Percentiles rank a stretch among this genome's conserved stretches.
Conservation (phyloP, 2,113 vertebrate genomes). For the Phrynosoma blainvillii region DNA sequence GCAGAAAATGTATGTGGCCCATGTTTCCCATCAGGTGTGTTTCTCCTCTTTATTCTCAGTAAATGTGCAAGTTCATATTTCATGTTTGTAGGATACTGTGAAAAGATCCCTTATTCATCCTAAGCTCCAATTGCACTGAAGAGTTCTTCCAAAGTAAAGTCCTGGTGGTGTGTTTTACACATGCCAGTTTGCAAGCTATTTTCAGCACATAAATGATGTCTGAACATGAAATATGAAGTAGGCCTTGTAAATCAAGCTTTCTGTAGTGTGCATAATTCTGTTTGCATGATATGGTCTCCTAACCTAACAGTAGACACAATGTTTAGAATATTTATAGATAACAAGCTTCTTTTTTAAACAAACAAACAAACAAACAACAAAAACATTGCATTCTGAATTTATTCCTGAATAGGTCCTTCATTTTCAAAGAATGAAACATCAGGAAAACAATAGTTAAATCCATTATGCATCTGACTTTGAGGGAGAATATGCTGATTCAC, state of each 20-base stretch:
- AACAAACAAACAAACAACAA: neutral
- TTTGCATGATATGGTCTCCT: neutral
- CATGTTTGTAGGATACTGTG: too few relatives aligned
- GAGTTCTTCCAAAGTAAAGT: too few relatives aligned
- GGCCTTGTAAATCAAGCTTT: neutral
- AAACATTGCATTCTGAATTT: neutral
- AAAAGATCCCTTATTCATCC: too few relatives aligned
- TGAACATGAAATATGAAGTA: neutral
- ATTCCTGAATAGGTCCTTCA: neutral
- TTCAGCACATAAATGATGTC: neutral
- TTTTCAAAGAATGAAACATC: neutral
- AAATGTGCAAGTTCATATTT: too few relatives aligned
- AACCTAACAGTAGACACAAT: neutral
- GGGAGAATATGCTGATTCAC: conserved; percentile 29
- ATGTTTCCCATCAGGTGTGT: too few relatives aligned
- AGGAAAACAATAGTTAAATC: conserved; percentile 20
- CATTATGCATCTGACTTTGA: conserved; percentile 22
- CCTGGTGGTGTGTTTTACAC: neutral
- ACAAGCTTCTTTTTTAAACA: neutral
- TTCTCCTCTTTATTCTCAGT: too few relatives aligned
- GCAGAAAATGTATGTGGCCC: too few relatives aligned
- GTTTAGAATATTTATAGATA: neutral
- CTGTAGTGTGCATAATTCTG: too few relatives aligned
- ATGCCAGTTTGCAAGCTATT: neutral
- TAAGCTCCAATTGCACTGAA: too few relatives aligned